Evolutionary conservation across 2,888 invertebrate genomes (phyloP).

Genomic region (Andricus curvator): DNA sequence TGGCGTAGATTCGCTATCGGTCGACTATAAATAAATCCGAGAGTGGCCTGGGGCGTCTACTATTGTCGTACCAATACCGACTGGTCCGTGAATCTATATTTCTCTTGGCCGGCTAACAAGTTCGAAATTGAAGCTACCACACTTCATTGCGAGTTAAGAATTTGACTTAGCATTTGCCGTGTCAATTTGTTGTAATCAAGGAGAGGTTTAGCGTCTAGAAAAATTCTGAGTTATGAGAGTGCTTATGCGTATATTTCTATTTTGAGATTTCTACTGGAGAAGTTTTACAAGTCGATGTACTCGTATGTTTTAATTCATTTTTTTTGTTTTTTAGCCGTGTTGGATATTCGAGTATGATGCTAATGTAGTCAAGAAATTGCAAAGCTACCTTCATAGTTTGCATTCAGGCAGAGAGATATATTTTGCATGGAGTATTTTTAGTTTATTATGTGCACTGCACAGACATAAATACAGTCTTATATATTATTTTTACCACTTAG

Average conservation of each 20-base stretch:
- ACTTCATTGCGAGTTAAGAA: neutral
- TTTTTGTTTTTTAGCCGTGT: too few species aligned
- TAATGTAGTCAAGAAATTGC: neutral
- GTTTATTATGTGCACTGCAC: too few species aligned
- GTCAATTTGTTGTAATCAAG: neutral
- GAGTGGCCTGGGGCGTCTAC: constrained; percentile 2
- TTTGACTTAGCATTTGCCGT: neutral
- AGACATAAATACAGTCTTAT: too few species aligned
- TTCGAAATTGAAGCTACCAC: neutral
- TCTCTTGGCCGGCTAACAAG: neutral
- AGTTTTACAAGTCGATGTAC: too few species aligned
- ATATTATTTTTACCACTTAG: too few species aligned
- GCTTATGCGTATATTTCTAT: too few species aligned
- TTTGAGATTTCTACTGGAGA: too few species aligned
- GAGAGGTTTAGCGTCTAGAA: neutral
- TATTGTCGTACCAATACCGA: neutral
- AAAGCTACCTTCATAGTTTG: neutral
- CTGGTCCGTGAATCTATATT: neutral
- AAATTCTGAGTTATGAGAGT: neutral
- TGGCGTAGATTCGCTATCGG: constrained; percentile 2
- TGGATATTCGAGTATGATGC: neutral
- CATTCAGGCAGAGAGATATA: too few species aligned
- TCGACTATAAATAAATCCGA: constrained; percentile 12
- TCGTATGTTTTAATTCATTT: too few species aligned
- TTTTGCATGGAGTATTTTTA: too few species aligned